Evolutionary conservation across 2,113 vertebrate species (phyloP).

Genomic region (Datnioides undecimradiatus): DNA sequence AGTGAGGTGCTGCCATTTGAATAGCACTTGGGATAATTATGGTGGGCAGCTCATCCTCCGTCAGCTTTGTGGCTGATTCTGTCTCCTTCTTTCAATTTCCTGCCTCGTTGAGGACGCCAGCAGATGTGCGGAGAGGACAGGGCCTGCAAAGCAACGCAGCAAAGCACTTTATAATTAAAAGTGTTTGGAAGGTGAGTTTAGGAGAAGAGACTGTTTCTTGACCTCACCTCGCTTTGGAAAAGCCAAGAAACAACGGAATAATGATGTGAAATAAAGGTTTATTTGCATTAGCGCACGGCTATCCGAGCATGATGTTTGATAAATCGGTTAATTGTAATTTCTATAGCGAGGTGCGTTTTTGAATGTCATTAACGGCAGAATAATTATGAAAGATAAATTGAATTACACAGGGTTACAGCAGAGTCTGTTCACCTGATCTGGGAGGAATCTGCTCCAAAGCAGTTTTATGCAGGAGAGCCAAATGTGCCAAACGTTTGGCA

Average conservation of each 20-base stretch:
- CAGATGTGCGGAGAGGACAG: conserved; percentile 51
- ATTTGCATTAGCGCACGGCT: conserved; percentile 6
- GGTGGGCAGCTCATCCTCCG: conserved; percentile 70
- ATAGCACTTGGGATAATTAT: conserved; percentile 79
- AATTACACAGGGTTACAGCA: conserved; percentile 46
- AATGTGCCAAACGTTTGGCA: not conserved
- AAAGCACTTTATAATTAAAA: conserved; percentile 74
- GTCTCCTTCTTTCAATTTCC: conserved; percentile 80
- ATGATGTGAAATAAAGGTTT: conserved; percentile 8
- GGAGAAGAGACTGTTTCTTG: conserved; percentile 15
- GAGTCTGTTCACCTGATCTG: conserved; percentile 19
- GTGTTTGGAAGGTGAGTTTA: conserved; percentile 60
- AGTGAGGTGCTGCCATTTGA: conserved; percentile 74
- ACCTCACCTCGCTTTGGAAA: conserved; percentile 9
- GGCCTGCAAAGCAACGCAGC: conserved; percentile 44
- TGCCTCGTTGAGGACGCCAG: conserved; percentile 77
- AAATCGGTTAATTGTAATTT: conserved; percentile 15
- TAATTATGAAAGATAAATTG: conserved; percentile 45
- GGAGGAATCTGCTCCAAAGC: conserved; percentile 24
- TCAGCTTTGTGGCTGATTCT: conserved; percentile 68
- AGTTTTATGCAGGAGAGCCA: conserved; percentile 2
- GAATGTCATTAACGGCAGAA: conserved; percentile 54
- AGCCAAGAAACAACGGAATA: conserved; percentile 19
- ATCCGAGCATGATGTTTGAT: conserved; percentile 19
- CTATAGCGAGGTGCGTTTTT: conserved; percentile 16